phyloP scores from a whole-genome alignment of 1,140 invertebrate genomes.

The Akabosia matsudoensis region DNA sequence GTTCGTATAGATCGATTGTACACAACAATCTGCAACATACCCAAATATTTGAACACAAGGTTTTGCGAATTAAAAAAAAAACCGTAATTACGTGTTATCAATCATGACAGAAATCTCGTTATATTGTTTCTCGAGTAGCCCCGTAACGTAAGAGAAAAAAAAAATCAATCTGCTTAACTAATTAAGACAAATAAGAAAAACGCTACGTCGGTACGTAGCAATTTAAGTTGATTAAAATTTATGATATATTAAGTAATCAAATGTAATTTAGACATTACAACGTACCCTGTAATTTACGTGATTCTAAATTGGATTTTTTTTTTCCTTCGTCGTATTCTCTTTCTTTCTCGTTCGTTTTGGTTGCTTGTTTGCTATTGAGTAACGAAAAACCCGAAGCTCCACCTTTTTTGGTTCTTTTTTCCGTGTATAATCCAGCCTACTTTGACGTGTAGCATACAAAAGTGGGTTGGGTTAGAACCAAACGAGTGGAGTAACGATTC shows the following conservation, averaged over 20 bases:
- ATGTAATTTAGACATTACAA: conserved; percentile 21
- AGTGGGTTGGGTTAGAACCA: no score
- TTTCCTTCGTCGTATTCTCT: not conserved
- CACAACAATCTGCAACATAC: not conserved
- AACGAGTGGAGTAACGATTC: not conserved
- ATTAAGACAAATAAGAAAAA: conserved; percentile 23
- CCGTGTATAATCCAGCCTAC: no score
- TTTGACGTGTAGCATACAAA: no score
- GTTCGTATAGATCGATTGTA: no score
- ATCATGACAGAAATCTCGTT: no score
- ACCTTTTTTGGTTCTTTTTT: no score
- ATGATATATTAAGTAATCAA: conserved; percentile 25
- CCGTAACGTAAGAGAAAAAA: not conserved
- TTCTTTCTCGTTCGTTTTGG: not conserved
- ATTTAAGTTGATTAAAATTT: conserved; percentile 24
- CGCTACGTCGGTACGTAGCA: not conserved
- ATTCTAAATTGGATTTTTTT: conserved; percentile 5
- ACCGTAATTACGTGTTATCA: no score
- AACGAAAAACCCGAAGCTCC: not conserved
- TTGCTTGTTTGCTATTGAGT: no score
- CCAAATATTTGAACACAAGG: not conserved
- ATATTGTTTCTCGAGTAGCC: no score
- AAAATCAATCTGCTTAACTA: not conserved
- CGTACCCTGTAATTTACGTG: conserved; percentile 11
- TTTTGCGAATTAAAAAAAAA: no score